Evolutionary conservation across 1,140 invertebrate species (phyloP), one percentile per base, ranked within the genome.

Genomic region (Linepithema humile): DNA sequence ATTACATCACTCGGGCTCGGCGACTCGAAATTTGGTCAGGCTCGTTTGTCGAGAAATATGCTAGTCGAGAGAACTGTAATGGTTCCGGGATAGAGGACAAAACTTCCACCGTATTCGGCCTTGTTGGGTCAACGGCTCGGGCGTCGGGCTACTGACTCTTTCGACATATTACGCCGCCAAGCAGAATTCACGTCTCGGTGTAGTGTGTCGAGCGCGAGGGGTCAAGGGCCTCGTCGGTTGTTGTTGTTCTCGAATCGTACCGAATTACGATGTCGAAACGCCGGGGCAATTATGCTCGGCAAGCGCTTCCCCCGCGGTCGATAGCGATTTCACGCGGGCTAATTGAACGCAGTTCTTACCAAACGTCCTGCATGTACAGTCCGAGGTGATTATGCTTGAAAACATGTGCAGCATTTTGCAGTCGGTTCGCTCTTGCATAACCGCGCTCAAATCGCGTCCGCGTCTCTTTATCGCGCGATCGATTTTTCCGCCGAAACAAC

Each of bases 61-160:
- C 17, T 40, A 78, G 67, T 67, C 10, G 17, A 67, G 17, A 15
- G 26, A 53, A 55, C 23, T 57, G n/a, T 80, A 50, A 15, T 53
- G 20, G 38, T 55, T 78, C 20, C 15, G 23, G 45, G 32, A 78
- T 23, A 20, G 0, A 53, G 2, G 4, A 65, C 20, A 32, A 29
- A n/a, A 67, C 69, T 78, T 69, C 62, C 7, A 75, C 12, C 12
- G 17, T 65, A 65, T 53, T 78, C 75, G 62, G 29, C 75, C 75
- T 78, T 78, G 75, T 78, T 69, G 9, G 62, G 75, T 78, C 75
- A 78, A 78, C 69, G 62, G 62, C 75, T 69, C 45, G 45, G 3
- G 26, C 32, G 35, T 38, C 75, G 48, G 75, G 23, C 55, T 78
- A 78, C 45, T 53, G 32, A 78, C 48, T 78, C 48, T 67, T 55